Base-by-base conservation (phyloP, 2,888 invertebrate species). In the Gandaritis pyraliata region DNA sequence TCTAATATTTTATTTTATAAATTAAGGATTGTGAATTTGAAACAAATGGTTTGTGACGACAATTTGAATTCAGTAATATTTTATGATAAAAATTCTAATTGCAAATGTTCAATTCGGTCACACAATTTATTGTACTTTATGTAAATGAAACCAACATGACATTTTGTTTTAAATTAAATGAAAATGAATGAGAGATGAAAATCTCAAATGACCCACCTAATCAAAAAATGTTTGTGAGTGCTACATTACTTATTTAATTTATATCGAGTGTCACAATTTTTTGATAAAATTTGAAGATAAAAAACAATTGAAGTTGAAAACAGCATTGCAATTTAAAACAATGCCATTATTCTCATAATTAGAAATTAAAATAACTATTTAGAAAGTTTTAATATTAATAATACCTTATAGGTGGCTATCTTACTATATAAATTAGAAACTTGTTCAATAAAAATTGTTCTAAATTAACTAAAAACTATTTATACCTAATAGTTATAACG, bases 371-470 rank as follows among this genome's bases (percentile, higher is more conserved):
- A 48, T 56, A 59, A 64, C 43, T 70, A 73, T 81, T 75, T 86
- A 85, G 83, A 80, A 72, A 73, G 80, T 83, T 86, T 85, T 78
- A 63, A 64, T 58, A 61, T 43, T 51, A 49, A 76, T 78, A 75
- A 81, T 80, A 82, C 77, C 76, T 78, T 75, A 78, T 84, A 85
- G 81, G 76, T 80, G 76, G 76, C 75, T 85, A 87, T 82, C 81
- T 81, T 77, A 80, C 69, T 80, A 78, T 83, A 80, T 81, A 82
- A 33, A 82, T 73, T 87, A 87, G 86, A 77, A 79, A 86, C 81
- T 86, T 83, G 90, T 90, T 90, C 87, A 90, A 87, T 85, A 88
- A 88, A 83, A 82, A 86, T 84, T 90, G 89, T 90, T 90, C 88
- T 90, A 88, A 70, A 70, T 65, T 63, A 66, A 69, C 58, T 65